Percentiles rank a stretch among this genome's conserved stretches.
phyloP scores from a whole-genome alignment of 2,797 vertebrate species.

The Austrolebias charrua region DNA sequence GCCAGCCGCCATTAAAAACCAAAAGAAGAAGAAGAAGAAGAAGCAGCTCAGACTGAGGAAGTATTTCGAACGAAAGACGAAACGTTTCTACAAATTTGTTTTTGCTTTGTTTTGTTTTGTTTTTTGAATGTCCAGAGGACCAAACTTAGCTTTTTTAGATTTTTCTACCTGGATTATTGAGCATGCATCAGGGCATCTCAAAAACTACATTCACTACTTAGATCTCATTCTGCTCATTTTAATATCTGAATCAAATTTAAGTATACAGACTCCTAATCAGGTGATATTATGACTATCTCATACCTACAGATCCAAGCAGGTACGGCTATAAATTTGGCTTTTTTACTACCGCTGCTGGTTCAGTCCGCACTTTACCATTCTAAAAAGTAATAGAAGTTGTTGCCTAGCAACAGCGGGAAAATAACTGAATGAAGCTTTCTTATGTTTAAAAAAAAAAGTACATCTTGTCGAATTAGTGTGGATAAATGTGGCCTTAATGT shows the following conservation, averaged over 20 bases:
- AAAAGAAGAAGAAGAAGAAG: too few species aligned
- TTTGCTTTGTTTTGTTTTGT: too few species aligned
- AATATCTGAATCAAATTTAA: not conserved
- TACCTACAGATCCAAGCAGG: not conserved
- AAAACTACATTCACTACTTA: too few species aligned
- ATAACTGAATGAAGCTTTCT: conserved; percentile 17
- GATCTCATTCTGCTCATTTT: not conserved
- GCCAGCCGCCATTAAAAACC: too few species aligned
- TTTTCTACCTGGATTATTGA: too few species aligned
- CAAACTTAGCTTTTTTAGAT: too few species aligned
- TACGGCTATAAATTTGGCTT: conserved; percentile 4
- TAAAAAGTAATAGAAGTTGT: conserved; percentile 32
- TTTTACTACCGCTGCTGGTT: not conserved
- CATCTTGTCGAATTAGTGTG: conserved; percentile 5
- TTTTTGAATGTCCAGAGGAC: too few species aligned
- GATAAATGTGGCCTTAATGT: not conserved
- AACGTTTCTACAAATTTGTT: too few species aligned
- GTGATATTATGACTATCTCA: not conserved
- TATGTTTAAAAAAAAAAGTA: not conserved
- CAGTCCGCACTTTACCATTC: conserved; percentile 6
- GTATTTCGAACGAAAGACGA: too few species aligned
- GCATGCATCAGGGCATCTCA: too few species aligned
- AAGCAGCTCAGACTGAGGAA: too few species aligned
- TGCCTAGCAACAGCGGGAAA: conserved; percentile 54
- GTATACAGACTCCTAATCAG: not conserved